Base-by-base conservation (phyloP, 2,797 vertebrate genomes). In the Anas flavirostris region DNA sequence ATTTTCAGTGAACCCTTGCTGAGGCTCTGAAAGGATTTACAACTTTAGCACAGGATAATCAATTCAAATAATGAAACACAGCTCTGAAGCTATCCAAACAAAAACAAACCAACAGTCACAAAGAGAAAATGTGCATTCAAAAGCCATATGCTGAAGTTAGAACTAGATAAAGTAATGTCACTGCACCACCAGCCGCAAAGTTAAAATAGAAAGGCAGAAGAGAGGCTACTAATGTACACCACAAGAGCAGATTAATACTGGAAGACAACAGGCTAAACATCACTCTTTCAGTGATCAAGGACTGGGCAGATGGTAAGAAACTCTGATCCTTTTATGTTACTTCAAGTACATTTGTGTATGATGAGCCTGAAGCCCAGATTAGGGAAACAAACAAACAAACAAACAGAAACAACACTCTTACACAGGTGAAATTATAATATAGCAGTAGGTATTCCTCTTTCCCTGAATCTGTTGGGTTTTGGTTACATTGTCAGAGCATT, bases 301-400 rank as follows among this genome's bases (percentile, higher is more conserved):
- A 11, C n/a, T 78, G 26, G 26, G 62, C 41, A 72, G 63, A 58
- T 31, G 10, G 29, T 55, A 72, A 86, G 74, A 21, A 22, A 44
- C 0, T 0, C 4, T 55, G 37, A 72, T 69, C 13, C 23, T 82
- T 88, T 69, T 48, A 41, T 0, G 1, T 9, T 67, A 16, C 28
- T 73, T 86, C 66, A 39, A 12, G 12, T 48, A 12, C 28, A 22
- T 1, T 1, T 0, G 1, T 0, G 0, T 31, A 16, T 33, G 63
- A 53, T 10, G 5, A 75, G 28, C 21, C 41, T 14, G 1, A 62
- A 84, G 25, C 11, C 53, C n/a, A 31, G 14, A 7, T 29, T 76
- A 37, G 17, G 22, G 2, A 2, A 22, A 50, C n/a, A 56, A 70
- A 31, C n/a, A 55, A 70, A 53, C 11, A 60, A 43, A 12, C 12